These are phyloP conservation scores for Mythimna pallens DNA, from an alignment of 2,888 invertebrate genomes.

Conservation along the genomic window DNA sequence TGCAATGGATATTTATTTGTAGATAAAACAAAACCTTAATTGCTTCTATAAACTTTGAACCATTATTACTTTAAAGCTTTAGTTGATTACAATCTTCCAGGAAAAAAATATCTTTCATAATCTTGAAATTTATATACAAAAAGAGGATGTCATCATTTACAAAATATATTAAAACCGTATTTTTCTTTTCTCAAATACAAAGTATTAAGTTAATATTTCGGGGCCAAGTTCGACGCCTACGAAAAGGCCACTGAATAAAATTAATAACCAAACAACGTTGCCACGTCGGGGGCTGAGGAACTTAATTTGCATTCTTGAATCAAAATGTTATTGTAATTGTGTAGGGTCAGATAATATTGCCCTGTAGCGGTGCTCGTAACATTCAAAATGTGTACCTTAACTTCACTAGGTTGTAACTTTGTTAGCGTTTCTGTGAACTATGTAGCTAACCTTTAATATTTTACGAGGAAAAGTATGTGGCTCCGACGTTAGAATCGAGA, in stretches of 20 bases:
- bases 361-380: constrained; percentile 44
- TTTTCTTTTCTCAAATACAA: constrained; percentile 56
- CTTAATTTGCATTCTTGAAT: constrained; percentile 79
- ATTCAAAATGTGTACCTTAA: constrained; percentile 48
- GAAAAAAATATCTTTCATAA: background rate
- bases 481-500: constrained; percentile 13
- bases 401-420: constrained; percentile 32
- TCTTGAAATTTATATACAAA: constrained; percentile 12
- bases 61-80: background rate
- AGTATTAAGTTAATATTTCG: constrained; percentile 59
- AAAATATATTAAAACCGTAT: constrained; percentile 56
- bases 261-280: constrained; percentile 74
- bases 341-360: constrained; percentile 71
- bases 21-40: background rate
- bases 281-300: constrained; percentile 60
- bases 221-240: constrained; percentile 59
- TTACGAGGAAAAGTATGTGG: constrained; percentile 26
- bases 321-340: constrained; percentile 78
- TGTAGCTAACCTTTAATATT: constrained; percentile 29
- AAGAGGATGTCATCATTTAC: constrained; percentile 44
- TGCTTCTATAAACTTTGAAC: background rate
- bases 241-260: constrained; percentile 70
- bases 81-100: constrained; percentile 6
- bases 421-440: constrained; percentile 39
- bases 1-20: background rate